A percentile compares a stretch with the other conserved stretches of the same genome.
phyloP scores from a whole-genome alignment of 1,140 invertebrate genomes.

The Temnothorax nylanderi region DNA sequence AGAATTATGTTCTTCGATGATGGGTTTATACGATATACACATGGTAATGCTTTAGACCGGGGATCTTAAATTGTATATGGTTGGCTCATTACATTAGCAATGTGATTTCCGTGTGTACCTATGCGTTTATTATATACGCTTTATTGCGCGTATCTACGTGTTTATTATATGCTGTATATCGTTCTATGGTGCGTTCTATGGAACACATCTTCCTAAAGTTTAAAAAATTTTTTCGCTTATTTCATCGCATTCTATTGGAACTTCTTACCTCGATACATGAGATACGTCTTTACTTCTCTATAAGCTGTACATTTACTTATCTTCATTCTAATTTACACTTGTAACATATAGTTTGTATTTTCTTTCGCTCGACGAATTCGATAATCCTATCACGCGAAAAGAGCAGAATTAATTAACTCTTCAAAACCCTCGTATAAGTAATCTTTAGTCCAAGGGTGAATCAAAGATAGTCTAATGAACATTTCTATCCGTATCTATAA shows the following conservation, averaged over 20 bases:
- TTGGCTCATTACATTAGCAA: slow-evolving; percentile 50
- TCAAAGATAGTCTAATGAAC: not conserved
- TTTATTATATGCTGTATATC: slow-evolving; percentile 43
- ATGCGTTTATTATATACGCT: slow-evolving; percentile 29
- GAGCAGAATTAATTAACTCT: not conserved
- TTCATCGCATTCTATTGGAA: not conserved
- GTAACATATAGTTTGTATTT: not conserved
- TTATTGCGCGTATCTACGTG: slow-evolving; percentile 19
- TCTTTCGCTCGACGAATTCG: not conserved
- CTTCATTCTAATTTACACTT: not conserved
- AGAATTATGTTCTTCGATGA: slow-evolving; percentile 51
- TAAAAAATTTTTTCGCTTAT: not conserved
- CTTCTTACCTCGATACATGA: not conserved
- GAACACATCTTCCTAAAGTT: not conserved
- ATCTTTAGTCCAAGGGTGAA: not conserved
- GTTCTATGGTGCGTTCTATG: not conserved
- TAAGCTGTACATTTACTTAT: not conserved
- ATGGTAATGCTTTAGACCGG: slow-evolving; percentile 7
- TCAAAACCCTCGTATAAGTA: not conserved
- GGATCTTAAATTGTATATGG: slow-evolving; percentile 48
- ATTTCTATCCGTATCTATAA: not conserved
- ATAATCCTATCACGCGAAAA: not conserved
- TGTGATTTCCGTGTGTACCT: slow-evolving; percentile 30
- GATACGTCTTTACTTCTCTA: not conserved
- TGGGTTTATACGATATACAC: slow-evolving; percentile 37